Evolutionary conservation across 1,140 invertebrate species (phyloP).

Genomic region (Hyposmocoma kahamanoa): DNA sequence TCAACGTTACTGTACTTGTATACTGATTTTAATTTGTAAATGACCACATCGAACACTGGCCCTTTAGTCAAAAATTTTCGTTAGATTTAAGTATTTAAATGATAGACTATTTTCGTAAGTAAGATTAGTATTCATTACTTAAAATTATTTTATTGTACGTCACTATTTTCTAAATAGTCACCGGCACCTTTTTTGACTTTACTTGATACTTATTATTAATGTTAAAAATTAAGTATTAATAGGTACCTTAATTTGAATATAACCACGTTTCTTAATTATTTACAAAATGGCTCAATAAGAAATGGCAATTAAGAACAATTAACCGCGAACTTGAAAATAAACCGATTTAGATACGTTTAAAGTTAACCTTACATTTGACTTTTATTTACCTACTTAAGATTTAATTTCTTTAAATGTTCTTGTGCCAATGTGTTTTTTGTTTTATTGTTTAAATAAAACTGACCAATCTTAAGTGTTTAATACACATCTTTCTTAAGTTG

Average conservation of each 20-base stretch:
- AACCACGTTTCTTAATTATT: not conserved
- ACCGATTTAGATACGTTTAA: no score
- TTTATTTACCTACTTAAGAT: constrained; percentile 17
- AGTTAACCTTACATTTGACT: no score
- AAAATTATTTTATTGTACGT: constrained; percentile 1
- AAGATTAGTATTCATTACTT: constrained; percentile 11
- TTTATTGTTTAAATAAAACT: constrained; percentile 13
- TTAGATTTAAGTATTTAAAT: constrained; percentile 68
- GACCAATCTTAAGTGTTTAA: constrained; percentile 17
- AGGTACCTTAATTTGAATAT: not conserved
- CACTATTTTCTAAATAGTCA: constrained; percentile 2
- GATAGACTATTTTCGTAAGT: constrained; percentile 28
- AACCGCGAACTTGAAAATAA: no score
- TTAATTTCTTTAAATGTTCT: constrained; percentile 15
- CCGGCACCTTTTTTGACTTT: constrained; percentile 1
- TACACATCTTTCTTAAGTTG: constrained; percentile 11
- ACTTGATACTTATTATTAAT: not conserved
- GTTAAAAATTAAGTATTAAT: constrained; percentile 1
- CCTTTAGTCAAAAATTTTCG: constrained; percentile 59
- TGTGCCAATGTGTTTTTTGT: constrained; percentile 27
- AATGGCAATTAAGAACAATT: not conserved
- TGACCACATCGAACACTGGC: constrained; percentile 57
- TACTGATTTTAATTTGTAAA: no score
- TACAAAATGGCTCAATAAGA: not conserved
- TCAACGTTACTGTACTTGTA: not conserved